These are phyloP conservation scores for Griposia aprilina DNA, from an alignment of 2,888 invertebrate genomes.

Conservation along the genomic window DNA sequence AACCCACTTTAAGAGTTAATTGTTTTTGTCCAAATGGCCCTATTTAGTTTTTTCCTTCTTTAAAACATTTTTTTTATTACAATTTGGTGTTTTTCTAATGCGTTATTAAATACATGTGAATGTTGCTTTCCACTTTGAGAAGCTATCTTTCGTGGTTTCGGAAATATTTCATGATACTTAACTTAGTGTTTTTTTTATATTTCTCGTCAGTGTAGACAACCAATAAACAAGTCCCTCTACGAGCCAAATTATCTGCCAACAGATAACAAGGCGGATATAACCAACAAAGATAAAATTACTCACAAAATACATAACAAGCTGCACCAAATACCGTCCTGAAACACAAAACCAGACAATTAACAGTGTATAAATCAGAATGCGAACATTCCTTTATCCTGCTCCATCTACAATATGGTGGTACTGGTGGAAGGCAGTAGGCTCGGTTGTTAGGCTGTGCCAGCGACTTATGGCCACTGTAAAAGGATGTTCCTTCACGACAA, in stretches of 20 bases:
- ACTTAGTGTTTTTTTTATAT: too few species aligned
- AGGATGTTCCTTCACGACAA: conserved; percentile 82
- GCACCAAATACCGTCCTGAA: conserved; percentile 45
- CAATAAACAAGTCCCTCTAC: conserved; percentile 11
- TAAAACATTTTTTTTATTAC: too few species aligned
- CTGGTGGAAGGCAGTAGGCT: conserved; percentile 66
- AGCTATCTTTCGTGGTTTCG: too few species aligned
- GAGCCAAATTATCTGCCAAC: conserved; percentile 27
- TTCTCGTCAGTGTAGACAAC: background rate
- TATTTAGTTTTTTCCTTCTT: too few species aligned
- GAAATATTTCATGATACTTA: too few species aligned
- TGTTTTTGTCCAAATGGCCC: too few species aligned
- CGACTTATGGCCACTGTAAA: conserved; percentile 81
- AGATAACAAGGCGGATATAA: conserved; percentile 25
- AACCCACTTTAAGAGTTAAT: too few species aligned
- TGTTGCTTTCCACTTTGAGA: too few species aligned
- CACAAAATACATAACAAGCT: conserved; percentile 28
- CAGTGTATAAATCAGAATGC: conserved; percentile 57
- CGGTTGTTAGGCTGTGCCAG: conserved; percentile 72
- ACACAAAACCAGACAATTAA: conserved; percentile 62
- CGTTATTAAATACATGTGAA: too few species aligned
- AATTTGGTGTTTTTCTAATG: too few species aligned
- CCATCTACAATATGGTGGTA: conserved; percentile 51
- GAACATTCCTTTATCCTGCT: conserved; percentile 59
- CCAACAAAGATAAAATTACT: conserved; percentile 17